Base-by-base conservation (phyloP, 2,113 vertebrate genomes). In the Clinocottus analis region DNA sequence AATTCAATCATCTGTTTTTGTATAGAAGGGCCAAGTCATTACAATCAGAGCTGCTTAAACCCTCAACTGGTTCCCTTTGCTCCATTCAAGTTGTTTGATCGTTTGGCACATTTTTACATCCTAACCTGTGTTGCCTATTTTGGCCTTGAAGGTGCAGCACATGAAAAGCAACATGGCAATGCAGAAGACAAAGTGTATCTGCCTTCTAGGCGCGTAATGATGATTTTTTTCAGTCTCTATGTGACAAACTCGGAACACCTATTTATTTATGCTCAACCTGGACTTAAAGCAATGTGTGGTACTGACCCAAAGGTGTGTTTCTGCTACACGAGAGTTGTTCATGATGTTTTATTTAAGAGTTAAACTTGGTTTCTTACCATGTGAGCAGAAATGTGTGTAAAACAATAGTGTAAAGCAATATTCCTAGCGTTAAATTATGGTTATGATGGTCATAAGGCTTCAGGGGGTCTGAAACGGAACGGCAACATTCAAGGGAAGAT, bases 1-100 rank as follows among this genome's bases (percentile, higher is more conserved):
- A 88, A 87, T 90, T 85, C 84, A 88, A 79, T 90, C 83, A 84
- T 83, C 37, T 86, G 72, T 88, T 90, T 85, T 85, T 83, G 75
- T 91, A 70, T 74, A 77, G 64, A 84, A 75, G 74, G 78, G 76
- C 83, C 58, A 85, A 75, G 84, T 86, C 90, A 87, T 89, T 89
- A 80, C 78, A 91, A 83, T 89, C 80, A 91, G 73, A 82, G 66
- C 60, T 43, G 37, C 77, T 86, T 79, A 79, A 84, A 82, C 72
- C 61, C 51, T 56, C 4, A 9, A 70, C 55, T 68, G 21, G 12
- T 49, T 56, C 17, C 41, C 76, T 78, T 68, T 71, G 4, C 62
- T 78, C 71, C 5, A 37, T 29, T 76, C n/a, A n/a, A 65, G 62
- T 72, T 79, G 62, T 85, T 81, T 71, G 60, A n/a, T 29, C 25